Evolutionary conservation across 1,140 invertebrate species (phyloP), one percentile per base, ranked within the genome.

Genomic region (Asobara japonica): DNA sequence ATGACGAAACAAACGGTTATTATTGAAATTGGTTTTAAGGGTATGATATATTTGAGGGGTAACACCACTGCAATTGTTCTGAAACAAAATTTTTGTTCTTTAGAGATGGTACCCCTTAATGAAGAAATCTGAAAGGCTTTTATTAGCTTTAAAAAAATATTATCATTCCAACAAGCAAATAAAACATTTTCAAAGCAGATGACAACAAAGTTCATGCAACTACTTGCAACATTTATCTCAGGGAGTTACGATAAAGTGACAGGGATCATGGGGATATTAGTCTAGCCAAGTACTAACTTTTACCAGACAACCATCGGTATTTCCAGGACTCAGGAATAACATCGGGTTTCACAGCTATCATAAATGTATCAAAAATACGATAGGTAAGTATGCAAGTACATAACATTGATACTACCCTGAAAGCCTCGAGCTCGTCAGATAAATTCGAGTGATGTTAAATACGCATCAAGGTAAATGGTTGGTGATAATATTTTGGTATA

Each of bases 371-470:
- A 65, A 41, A 18, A 66, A 11, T 41, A 27, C 33, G 20, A 62
- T 65, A 25, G 30, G 16, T 3, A 27, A 27, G 38, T 20, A 69
- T 29, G 36, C 1, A 51, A 45, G 27, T 29, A 45, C 16, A 68
- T 8, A 70, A 74, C 68, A 74, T 61, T 27, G 29, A 69, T 51
- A 11, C 16, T 69, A 69, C 67, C 72, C 72, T 74, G 65, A 69
- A 74, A 74, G 72, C 60, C 61, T 67, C 66, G 72, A 70, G 62
- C 25, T 62, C 10, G 11, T 62, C 29, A 60, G 56, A n/a, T 0
- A 31, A 16, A 30, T 31, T 29, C 31, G 13, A 29, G 27, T 62
- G n/a, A 62, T 11, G 22, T 25, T 27, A 31, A 31, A n/a, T n/a
- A 31, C 3, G 7, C 51, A 30, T 31, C n/a, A 18, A 2, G 30